These are phyloP conservation scores for Gallinago solitaria DNA, from an alignment of 2,797 vertebrate species.

Conservation along the genomic window DNA sequence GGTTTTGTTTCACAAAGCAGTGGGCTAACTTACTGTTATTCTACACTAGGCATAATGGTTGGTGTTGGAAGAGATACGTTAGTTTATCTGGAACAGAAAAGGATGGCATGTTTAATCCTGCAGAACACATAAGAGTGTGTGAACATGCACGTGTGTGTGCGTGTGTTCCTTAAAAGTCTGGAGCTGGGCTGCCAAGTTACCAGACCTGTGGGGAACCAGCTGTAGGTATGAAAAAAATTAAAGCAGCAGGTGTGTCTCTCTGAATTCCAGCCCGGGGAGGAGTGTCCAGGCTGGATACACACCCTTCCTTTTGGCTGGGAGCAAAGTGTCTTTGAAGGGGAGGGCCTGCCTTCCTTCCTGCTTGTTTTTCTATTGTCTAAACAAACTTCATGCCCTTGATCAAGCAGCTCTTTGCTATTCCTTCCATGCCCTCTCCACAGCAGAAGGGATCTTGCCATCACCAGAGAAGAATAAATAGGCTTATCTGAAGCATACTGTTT, in stretches of 20 bases:
- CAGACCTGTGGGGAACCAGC: not conserved
- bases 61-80: not conserved
- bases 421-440: not conserved
- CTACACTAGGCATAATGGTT: not conserved
- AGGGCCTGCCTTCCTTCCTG: constrained; percentile 2
- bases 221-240: not conserved
- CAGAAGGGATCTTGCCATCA: not conserved
- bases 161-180: not conserved
- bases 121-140: not conserved
- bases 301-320: not conserved
- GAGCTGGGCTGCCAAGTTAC: not conserved
- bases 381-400: not conserved
- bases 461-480: not conserved
- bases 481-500: not conserved
- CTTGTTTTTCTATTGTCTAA: constrained; percentile 6
- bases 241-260: constrained; percentile 33
- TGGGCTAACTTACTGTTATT: not conserved
- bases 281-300: constrained; percentile 29
- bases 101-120: not conserved
- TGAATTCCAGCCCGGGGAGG: constrained; percentile 65
- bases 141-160: not conserved
- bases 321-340: not conserved
- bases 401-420: not conserved
- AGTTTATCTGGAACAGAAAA: not conserved
- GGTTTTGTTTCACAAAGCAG: not conserved